Evolutionary conservation across 2,113 vertebrate genomes (phyloP).

Genomic region (Callopanchax toddi): DNA sequence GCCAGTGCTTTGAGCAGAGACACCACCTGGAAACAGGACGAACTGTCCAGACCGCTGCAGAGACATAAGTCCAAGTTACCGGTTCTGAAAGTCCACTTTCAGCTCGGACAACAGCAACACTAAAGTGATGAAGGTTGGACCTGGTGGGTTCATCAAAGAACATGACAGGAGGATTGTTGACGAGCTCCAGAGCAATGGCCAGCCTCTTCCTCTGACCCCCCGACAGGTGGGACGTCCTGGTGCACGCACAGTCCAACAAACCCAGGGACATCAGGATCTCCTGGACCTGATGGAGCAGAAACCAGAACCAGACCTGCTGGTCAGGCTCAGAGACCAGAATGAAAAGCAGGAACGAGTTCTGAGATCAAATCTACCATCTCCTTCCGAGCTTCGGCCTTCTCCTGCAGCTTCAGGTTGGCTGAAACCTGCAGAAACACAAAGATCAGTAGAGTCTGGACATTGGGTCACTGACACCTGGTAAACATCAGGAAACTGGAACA

Average conservation of each 20-base stretch:
- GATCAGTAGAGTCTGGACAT: background rate
- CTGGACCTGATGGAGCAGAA: conserved; percentile 80
- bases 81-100: background rate
- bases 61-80: background rate
- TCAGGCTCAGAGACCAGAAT: background rate
- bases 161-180: conserved; percentile 98
- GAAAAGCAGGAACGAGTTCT: background rate
- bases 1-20: conserved; percentile 94
- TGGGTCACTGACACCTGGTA: no score
- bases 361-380: conserved; percentile 85
- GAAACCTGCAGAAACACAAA: conserved; percentile 83
- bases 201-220: conserved; percentile 94
- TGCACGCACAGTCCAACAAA: conserved; percentile 89
- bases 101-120: background rate
- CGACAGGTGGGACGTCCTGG: conserved; percentile 89
- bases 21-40: conserved; percentile 96
- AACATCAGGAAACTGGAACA: background rate
- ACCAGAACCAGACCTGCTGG: background rate
- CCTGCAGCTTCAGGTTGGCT: conserved; percentile 93
- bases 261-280: conserved; percentile 95
- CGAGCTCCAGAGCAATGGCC: conserved; percentile 94
- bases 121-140: conserved; percentile 74
- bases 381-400: conserved; percentile 91
- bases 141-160: conserved; percentile 98
- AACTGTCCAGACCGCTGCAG: conserved; percentile 91